Conservation (phyloP, 2,888 invertebrate species). For the Calameuta filiformis region DNA sequence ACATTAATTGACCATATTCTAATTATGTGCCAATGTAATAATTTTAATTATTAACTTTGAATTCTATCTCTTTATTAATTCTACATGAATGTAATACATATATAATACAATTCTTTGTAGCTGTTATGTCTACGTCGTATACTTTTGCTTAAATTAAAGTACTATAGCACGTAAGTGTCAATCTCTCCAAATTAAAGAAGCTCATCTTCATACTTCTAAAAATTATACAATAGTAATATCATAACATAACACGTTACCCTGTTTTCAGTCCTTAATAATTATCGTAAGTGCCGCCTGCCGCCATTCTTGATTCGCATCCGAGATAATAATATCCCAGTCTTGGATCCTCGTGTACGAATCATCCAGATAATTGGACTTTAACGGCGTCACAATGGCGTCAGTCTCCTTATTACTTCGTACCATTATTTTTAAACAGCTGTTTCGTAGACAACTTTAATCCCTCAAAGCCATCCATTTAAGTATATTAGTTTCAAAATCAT, state of each 20-base stretch:
- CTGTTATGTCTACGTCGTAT: constrained; percentile 22
- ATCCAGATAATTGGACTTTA: not conserved
- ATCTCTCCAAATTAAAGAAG: constrained; percentile 27
- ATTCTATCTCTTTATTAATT: constrained; percentile 16
- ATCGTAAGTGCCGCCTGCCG: not conserved
- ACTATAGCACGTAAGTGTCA: constrained; percentile 23
- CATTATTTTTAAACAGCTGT: not conserved
- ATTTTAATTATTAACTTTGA: constrained; percentile 24
- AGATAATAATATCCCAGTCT: not conserved
- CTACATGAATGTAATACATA: not conserved
- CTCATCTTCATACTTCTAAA: constrained; percentile 23
- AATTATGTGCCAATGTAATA: constrained; percentile 39
- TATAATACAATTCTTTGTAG: constrained; percentile 21
- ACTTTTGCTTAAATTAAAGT: constrained; percentile 24
- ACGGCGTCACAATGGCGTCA: not conserved
- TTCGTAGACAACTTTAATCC: not conserved
- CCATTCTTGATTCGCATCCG: not conserved
- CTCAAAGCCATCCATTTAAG: not conserved
- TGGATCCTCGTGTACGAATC: not conserved
- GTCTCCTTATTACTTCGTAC: not conserved
- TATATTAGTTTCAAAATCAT: not conserved
- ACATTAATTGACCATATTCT: constrained; percentile 25
- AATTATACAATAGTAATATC: not conserved
- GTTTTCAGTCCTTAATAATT: constrained; percentile 30
- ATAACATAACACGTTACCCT: constrained; percentile 30